Percentiles rank a stretch among this genome's conserved stretches.
Evolutionary conservation across 2,888 invertebrate genomes (phyloP).

Genomic region (Scelioninae gen. 1): DNA sequence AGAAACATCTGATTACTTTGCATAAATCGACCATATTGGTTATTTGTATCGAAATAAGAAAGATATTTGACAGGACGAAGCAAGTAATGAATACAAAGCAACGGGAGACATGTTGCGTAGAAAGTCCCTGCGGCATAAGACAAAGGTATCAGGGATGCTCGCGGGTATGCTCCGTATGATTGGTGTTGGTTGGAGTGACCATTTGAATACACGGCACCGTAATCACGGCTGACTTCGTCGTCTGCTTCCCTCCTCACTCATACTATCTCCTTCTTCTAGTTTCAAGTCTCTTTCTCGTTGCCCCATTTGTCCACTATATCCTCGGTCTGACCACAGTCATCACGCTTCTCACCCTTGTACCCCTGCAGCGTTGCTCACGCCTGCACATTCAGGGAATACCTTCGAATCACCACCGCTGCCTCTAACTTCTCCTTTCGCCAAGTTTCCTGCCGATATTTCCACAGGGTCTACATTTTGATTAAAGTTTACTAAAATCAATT

Average conservation of each 20-base stretch:
- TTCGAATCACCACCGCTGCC: conserved; percentile 34
- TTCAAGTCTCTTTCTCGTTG: conserved; percentile 66
- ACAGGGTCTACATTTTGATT: conserved; percentile 43
- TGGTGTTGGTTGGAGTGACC: conserved; percentile 83
- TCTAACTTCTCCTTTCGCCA: conserved; percentile 39
- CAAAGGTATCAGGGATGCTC: conserved; percentile 69
- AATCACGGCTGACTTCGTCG: conserved; percentile 80
- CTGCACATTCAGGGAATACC: conserved; percentile 69
- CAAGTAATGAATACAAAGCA: conserved; percentile 66
- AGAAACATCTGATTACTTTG: conserved; percentile 37
- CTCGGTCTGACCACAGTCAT: conserved; percentile 68
- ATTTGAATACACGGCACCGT: conserved; percentile 84
- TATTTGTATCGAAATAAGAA: conserved; percentile 55
- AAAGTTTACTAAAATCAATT: conserved; percentile 43
- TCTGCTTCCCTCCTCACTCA: conserved; percentile 68
- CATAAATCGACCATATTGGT: conserved; percentile 11
- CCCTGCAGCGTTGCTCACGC: conserved; percentile 65
- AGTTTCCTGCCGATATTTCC: conserved; percentile 60
- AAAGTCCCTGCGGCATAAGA: conserved; percentile 70
- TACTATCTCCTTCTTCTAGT: conserved; percentile 38
- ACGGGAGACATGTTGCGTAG: conserved; percentile 63
- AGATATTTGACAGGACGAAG: conserved; percentile 61
- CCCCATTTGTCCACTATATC: conserved; percentile 68
- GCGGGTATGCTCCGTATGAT: conserved; percentile 74
- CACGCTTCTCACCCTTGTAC: conserved; percentile 70